Evolutionary conservation across 2,888 invertebrate species (phyloP).

Genomic region (Ennomos fuscantarius): DNA sequence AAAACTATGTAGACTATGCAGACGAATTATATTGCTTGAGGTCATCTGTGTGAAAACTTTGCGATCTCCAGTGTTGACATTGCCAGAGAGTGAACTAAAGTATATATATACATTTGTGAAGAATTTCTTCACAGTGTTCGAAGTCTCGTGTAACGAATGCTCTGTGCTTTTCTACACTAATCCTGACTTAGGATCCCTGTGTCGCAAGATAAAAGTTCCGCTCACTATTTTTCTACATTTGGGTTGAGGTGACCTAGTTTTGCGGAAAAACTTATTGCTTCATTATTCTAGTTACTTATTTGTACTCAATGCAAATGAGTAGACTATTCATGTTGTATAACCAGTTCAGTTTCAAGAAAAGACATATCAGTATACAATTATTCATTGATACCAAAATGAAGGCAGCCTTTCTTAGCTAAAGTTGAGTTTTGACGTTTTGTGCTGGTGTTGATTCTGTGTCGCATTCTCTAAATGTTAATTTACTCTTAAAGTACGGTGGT

Average conservation of each 20-base stretch:
- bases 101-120: background rate
- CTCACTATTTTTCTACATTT: constrained; percentile 1
- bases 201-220: constrained; percentile 25
- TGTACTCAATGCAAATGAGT: background rate
- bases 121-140: constrained; percentile 17
- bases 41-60: constrained; percentile 7
- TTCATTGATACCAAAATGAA: too few species aligned
- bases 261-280: constrained; percentile 3
- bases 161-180: constrained; percentile 17
- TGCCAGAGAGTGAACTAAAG: background rate
- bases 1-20: constrained; percentile 7
- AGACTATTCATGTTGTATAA: background rate
- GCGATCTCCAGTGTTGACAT: background rate
- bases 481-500: too few species aligned
- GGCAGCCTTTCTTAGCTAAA: too few species aligned
- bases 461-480: too few species aligned
- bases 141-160: constrained; percentile 24
- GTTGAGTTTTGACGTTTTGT: too few species aligned
- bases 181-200: constrained; percentile 24
- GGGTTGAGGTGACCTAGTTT: constrained; percentile 2
- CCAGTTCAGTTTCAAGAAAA: too few species aligned
- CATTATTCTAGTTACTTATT: background rate
- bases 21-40: constrained; percentile 4
- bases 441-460: too few species aligned
- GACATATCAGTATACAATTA: too few species aligned